Evolutionary conservation across 2,113 vertebrate genomes (phyloP).

Genomic region (Neotragus moschatus): DNA sequence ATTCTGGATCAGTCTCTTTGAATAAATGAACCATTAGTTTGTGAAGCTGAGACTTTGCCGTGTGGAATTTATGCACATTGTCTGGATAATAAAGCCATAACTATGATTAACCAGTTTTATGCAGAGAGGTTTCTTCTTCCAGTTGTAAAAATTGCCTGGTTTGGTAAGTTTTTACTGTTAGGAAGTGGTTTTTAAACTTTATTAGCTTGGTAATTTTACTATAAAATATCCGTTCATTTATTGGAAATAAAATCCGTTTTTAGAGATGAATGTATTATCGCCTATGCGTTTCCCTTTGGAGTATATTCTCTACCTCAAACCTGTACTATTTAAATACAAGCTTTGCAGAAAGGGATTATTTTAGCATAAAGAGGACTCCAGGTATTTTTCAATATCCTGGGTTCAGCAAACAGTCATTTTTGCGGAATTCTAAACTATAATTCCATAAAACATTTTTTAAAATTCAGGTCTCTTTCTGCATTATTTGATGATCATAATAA

Average conservation of each 20-base stretch:
- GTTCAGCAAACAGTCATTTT: neutral
- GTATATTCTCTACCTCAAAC: neutral
- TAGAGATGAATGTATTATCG: neutral
- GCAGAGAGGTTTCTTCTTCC: neutral
- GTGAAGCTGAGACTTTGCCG: conserved; percentile 3
- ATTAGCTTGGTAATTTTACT: neutral
- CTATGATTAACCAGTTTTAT: neutral
- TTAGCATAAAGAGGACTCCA: neutral
- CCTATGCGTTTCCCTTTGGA: neutral
- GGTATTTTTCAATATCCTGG: neutral
- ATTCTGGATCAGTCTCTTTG: neutral
- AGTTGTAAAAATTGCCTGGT: neutral
- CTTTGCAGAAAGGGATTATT: neutral
- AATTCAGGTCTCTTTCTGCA: neutral
- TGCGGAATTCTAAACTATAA: neutral
- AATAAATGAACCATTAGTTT: neutral
- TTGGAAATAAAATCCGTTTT: neutral
- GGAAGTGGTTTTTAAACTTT: neutral
- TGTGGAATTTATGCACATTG: neutral
- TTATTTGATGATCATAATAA: neutral
- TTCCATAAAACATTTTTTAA: neutral
- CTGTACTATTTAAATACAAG: neutral
- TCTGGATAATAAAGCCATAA: conserved; percentile 1
- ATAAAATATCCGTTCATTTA: neutral
- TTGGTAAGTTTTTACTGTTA: conserved; percentile 5